A percentile compares a stretch with the other conserved stretches of the same genome.
Evolutionary conservation across 1,140 invertebrate genomes (phyloP).

Genomic region (Drosophila lini): DNA sequence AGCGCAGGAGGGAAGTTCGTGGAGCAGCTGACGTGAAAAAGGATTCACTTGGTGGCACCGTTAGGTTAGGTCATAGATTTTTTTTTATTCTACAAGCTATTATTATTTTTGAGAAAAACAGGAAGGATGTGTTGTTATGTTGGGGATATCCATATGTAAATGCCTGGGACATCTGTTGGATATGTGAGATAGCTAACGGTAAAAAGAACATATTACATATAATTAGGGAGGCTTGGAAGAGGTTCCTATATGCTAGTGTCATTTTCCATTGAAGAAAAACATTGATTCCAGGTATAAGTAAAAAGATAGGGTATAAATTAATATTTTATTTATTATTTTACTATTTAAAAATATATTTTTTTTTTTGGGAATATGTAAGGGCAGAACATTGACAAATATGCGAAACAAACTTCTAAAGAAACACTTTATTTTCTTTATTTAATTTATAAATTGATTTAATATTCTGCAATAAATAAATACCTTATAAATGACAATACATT

Average conservation of each 20-base stretch:
- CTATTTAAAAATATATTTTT: too few species aligned
- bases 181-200: not conserved
- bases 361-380: too few species aligned
- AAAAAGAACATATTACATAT: not conserved
- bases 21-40: conserved; percentile 60
- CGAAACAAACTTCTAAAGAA: too few species aligned
- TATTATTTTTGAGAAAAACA: conserved; percentile 10
- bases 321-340: too few species aligned
- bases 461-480: too few species aligned
- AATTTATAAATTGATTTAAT: not conserved
- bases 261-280: too few species aligned
- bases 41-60: conserved; percentile 64
- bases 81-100: not conserved
- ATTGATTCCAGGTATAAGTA: too few species aligned
- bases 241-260: too few species aligned
- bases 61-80: conserved; percentile 56
- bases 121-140: conserved; percentile 12
- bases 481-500: too few species aligned
- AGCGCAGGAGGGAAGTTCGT: not conserved
- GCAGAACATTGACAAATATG: too few species aligned
- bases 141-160: conserved; percentile 31
- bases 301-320: too few species aligned
- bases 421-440: too few species aligned
- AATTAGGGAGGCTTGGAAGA: not conserved
- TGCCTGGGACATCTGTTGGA: conserved; percentile 24